These are phyloP conservation scores for Gambusia affinis DNA, from an alignment of 2,113 vertebrate genomes.

Conservation along the genomic window DNA sequence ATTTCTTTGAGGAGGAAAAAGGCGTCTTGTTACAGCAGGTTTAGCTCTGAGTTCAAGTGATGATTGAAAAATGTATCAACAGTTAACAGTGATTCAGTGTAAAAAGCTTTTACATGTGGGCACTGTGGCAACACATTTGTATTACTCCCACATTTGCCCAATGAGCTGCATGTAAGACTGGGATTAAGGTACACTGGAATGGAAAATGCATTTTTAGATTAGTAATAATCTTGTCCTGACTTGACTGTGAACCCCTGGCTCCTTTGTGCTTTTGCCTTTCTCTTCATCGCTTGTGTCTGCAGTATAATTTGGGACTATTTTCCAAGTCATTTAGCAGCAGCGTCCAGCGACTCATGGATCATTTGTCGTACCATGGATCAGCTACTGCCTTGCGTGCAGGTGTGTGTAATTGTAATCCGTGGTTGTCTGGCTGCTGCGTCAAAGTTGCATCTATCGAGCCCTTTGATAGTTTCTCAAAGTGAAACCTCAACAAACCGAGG, in stretches of 20 bases:
- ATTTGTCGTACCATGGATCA: constrained; percentile 64
- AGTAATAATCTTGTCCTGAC: constrained; percentile 44
- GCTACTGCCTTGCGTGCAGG: constrained; percentile 67
- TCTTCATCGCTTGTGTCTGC: constrained; percentile 31
- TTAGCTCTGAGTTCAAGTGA: constrained; percentile 38
- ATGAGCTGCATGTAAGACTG: constrained; percentile 25
- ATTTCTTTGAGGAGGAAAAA: constrained; percentile 20
- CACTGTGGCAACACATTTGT: constrained; percentile 5
- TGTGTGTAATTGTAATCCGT: constrained; percentile 72
- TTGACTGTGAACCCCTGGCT: constrained; percentile 10
- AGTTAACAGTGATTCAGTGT: constrained; percentile 30
- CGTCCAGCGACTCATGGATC: constrained; percentile 58
- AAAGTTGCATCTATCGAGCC: constrained; percentile 47
- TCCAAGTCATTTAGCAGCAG: constrained; percentile 70
- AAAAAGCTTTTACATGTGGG: constrained; percentile 24
- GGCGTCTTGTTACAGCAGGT: constrained; percentile 2
- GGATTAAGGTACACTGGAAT: constrained; percentile 39
- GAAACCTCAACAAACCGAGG: constrained; percentile 20
- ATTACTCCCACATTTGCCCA: constrained; percentile 32
- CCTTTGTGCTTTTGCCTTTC: constrained; percentile 12
- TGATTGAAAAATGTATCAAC: constrained; percentile 44
- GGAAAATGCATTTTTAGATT: constrained; percentile 45
- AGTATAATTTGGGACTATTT: constrained; percentile 59
- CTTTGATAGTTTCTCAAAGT: constrained; percentile 48
- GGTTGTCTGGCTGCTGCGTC: constrained; percentile 52